phyloP scores from a whole-genome alignment of 1,140 invertebrate species.

The Anoplolepis gracilipes region DNA sequence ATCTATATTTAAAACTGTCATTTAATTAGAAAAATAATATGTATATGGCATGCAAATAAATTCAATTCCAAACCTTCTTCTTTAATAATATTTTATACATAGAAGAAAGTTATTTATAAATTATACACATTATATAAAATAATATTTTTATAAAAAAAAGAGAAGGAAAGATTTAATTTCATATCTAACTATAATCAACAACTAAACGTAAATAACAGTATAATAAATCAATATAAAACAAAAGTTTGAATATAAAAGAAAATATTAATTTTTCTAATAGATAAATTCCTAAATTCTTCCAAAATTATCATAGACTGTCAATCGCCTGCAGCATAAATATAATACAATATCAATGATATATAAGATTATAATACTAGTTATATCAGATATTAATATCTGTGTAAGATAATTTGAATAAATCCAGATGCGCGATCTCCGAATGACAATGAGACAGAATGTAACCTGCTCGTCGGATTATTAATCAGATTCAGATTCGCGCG shows the following conservation, averaged over 20 bases:
- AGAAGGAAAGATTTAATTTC: too few relatives aligned
- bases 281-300: neutral
- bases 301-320: neutral
- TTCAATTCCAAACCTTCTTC: neutral
- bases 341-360: neutral
- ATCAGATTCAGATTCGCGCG: slow-evolving; percentile 56
- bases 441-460: slow-evolving; percentile 40
- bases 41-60: neutral
- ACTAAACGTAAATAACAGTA: neutral
- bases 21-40: neutral
- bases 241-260: neutral
- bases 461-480: slow-evolving; percentile 49
- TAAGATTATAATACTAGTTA: too few relatives aligned
- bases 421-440: slow-evolving; percentile 8
- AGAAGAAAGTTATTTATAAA: neutral
- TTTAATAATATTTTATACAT: neutral
- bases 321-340: neutral
- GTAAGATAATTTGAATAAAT: slow-evolving; percentile 37
- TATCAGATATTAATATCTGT: slow-evolving; percentile 2
- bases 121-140: neutral
- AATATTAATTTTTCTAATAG: neutral
- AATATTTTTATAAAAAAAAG: neutral
- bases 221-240: neutral
- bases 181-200: neutral
- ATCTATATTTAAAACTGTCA: neutral